Conservation (phyloP, 2,113 vertebrate species). For the Macquaria ambigua region DNA sequence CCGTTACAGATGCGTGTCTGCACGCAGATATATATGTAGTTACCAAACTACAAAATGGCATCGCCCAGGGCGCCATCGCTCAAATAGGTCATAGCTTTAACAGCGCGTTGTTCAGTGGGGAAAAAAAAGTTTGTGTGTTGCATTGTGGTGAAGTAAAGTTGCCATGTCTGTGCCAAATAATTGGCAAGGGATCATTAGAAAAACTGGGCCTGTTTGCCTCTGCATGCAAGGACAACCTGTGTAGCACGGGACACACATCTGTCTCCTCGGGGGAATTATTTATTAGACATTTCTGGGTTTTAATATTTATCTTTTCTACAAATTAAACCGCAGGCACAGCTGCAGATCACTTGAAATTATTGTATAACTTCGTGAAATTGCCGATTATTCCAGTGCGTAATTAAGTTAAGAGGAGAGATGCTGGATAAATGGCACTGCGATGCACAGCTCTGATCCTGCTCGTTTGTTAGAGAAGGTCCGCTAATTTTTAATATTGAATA, state of each 20-base stretch:
- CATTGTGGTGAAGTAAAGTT: conserved; percentile 4
- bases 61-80: conserved; percentile 23
- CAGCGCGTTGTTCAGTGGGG: neutral
- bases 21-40: neutral
- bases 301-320: neutral
- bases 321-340: conserved; percentile 13
- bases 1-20: neutral
- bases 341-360: conserved; percentile 8
- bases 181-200: conserved; percentile 45
- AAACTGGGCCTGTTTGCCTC: conserved; percentile 39
- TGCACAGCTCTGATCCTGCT: neutral
- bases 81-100: conserved; percentile 55
- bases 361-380: conserved; percentile 26
- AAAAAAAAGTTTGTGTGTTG: neutral
- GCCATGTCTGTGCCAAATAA: conserved; percentile 49
- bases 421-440: neutral
- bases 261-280: conserved; percentile 28
- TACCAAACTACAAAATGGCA: conserved; percentile 36
- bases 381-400: conserved; percentile 42
- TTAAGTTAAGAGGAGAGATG: conserved; percentile 21
- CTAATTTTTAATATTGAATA: conserved; percentile 30
- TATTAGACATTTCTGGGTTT: conserved; percentile 6
- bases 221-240: conserved; percentile 35
- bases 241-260: conserved; percentile 36
- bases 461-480: neutral